These are phyloP conservation scores for Laodelphax striatellus DNA, from an alignment of 1,140 invertebrate species.

Conservation along the genomic window DNA sequence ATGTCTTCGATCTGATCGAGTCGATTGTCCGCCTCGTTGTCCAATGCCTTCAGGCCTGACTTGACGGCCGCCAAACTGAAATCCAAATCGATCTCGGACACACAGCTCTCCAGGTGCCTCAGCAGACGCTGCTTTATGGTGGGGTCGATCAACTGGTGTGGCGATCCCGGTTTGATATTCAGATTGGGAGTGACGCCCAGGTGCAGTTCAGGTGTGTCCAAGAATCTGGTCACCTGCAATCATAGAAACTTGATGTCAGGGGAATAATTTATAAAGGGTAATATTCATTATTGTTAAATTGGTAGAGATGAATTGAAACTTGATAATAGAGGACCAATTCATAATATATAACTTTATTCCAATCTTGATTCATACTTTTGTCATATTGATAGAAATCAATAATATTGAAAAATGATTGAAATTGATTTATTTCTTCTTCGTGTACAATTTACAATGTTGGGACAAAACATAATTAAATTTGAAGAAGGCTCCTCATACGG, in stretches of 20 bases:
- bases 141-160: conserved; percentile 40
- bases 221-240: conserved; percentile 25
- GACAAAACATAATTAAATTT: too few species aligned
- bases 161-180: conserved; percentile 42
- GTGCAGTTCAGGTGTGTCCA: conserved; percentile 26
- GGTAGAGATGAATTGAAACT: too few species aligned
- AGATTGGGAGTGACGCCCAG: conserved; percentile 19
- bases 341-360: too few species aligned
- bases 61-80: conserved; percentile 30
- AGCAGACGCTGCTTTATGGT: conserved; percentile 54
- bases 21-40: conserved; percentile 4
- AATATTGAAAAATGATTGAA: too few species aligned
- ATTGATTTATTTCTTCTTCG: too few species aligned
- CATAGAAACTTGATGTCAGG: background rate
- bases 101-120: conserved; percentile 56
- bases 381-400: too few species aligned
- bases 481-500: too few species aligned
- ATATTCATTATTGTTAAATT: too few species aligned
- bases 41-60: background rate
- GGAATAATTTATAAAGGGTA: too few species aligned
- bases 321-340: too few species aligned
- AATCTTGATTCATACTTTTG: too few species aligned
- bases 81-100: conserved; percentile 54
- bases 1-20: conserved; percentile 8
- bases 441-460: too few species aligned